Evolutionary conservation across 2,888 invertebrate genomes (phyloP).

Genomic region (Apodemia hepburni): DNA sequence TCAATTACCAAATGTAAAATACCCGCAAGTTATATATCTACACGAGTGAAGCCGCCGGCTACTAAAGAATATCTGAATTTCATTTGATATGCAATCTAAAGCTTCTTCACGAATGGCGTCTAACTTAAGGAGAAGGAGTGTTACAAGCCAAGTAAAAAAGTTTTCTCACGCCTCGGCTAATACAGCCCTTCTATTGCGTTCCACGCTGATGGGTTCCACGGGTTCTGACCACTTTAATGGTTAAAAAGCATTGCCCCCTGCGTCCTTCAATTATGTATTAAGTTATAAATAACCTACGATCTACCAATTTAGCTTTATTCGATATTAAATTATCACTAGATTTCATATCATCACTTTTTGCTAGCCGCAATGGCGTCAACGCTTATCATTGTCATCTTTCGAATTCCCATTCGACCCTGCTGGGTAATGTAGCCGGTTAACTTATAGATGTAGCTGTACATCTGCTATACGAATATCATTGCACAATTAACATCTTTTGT

Average conservation of each 20-base stretch:
- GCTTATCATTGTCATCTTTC: background rate
- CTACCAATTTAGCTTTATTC: background rate
- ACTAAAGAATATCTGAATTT: background rate
- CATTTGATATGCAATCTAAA: background rate
- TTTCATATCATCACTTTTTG: too few species aligned
- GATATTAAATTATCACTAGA: background rate
- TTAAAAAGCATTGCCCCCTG: conserved; percentile 47
- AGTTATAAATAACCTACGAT: background rate
- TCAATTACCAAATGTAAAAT: too few species aligned
- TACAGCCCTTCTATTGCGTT: conserved; percentile 43
- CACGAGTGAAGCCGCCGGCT: too few species aligned
- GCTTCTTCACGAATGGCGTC: background rate
- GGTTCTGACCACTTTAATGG: conserved; percentile 59
- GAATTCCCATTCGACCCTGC: too few species aligned
- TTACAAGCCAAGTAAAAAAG: conserved; percentile 11
- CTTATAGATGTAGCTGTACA: too few species aligned
- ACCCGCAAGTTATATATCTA: too few species aligned
- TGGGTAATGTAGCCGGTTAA: too few species aligned
- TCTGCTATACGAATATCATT: too few species aligned
- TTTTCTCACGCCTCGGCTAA: conserved; percentile 35
- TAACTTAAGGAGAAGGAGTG: background rate
- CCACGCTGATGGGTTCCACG: conserved; percentile 55
- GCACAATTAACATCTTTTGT: too few species aligned
- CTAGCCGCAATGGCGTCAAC: background rate
- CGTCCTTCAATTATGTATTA: conserved; percentile 3